Conservation (phyloP, 2,888 invertebrate genomes). For the Ophion obscuratus region DNA sequence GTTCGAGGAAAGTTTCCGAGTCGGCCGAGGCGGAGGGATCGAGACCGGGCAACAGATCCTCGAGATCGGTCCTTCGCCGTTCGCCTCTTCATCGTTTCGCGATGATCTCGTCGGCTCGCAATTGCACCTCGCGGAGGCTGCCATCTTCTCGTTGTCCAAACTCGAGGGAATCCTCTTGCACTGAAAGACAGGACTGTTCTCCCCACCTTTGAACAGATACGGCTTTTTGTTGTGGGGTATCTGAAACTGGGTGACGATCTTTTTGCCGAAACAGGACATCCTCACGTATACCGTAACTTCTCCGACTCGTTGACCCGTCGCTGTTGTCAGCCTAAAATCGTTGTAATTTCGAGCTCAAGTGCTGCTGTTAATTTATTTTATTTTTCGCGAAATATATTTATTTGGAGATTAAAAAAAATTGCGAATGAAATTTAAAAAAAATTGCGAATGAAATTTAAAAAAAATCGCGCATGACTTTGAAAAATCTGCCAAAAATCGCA, state of each 20-base stretch:
- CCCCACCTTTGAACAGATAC: constrained; percentile 78
- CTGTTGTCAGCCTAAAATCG: constrained; percentile 83
- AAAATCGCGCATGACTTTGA: no score
- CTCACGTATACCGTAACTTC: constrained; percentile 87
- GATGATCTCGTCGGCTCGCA: constrained; percentile 40
- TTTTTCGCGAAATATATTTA: neutral
- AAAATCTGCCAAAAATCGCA: no score
- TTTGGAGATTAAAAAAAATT: neutral
- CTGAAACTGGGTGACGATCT: constrained; percentile 88
- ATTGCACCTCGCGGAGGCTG: constrained; percentile 49
- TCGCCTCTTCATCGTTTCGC: constrained; percentile 54
- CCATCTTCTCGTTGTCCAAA: constrained; percentile 25
- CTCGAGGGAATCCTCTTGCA: constrained; percentile 76
- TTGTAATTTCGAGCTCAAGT: neutral
- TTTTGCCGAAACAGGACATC: constrained; percentile 88
- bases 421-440: no score
- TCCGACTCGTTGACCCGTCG: constrained; percentile 85
- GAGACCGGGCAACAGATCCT: constrained; percentile 56
- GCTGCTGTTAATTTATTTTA: neutral
- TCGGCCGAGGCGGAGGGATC: constrained; percentile 53
- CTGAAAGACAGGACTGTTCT: constrained; percentile 77
- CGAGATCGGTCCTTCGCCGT: constrained; percentile 14
- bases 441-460: no score
- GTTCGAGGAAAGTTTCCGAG: constrained; percentile 38
- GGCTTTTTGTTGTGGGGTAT: constrained; percentile 80